Base-by-base conservation (phyloP, 2,797 vertebrate genomes). In the Cossypha heuglini region DNA sequence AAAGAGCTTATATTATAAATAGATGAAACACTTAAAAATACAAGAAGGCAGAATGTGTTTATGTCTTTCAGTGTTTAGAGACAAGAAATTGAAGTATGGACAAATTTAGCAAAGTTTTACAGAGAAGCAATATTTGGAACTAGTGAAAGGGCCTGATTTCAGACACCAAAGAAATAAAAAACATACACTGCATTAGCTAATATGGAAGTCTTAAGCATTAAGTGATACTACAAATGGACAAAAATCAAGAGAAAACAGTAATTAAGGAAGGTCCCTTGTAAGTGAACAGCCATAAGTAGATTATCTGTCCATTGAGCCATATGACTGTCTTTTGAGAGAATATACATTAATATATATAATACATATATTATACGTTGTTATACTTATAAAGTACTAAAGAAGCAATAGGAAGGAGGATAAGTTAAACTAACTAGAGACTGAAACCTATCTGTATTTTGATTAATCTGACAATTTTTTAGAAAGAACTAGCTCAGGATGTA, bases 391-490 rank as follows among this genome's bases (percentile, higher is more conserved):
- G 57, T 62, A 91, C 64, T 81, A 67, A 76, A 91, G 28, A 73
- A 61, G n/a, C 33, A 84, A 49, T 2, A 91, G 0, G 1, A 89
- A 80, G 42, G 26, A 69, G 43, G 52, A 43, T 68, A 92, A 68
- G 51, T 87, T 94, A 90, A 95, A 93, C 69, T 92, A 90, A 92
- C 19, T 80, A 59, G 78, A 96, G 79, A 92, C 75, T 80, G 92
- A 97, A 95, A 96, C 16, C 14, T 58, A 85, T 48, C 63, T 81
- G 24, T 67, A 95, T 89, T 51, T 77, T 74, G 37, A 96, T 93
- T 95, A 95, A 84, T 24, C 11, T 57, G n/a, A 1, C 22, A 13
- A 82, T 63, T 87, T 96, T 94, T 96, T n/a, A 96, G 84, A 92
- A 96, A 57, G 74, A 96, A 95, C 57, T 95, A 97, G 45, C 16